Conservation (phyloP, 2,888 invertebrate genomes). For the Drosophila meridionalis region DNA sequence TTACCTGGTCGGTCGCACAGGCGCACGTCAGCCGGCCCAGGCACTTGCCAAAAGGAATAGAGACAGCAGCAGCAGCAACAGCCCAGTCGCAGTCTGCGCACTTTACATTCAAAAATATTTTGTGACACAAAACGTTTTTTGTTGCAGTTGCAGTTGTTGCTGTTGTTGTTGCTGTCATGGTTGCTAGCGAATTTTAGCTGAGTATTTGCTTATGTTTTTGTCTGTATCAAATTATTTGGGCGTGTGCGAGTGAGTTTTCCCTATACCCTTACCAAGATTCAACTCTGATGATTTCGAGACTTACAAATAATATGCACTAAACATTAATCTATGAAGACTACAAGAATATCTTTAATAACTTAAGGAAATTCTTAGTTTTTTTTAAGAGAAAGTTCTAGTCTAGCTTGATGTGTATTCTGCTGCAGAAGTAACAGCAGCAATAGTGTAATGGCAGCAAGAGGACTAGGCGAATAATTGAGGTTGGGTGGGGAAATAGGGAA, state of each 20-base stretch:
- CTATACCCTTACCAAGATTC: slow-evolving; percentile 24
- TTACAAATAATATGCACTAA: neutral
- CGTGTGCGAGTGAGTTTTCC: slow-evolving; percentile 58
- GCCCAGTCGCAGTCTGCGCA: slow-evolving; percentile 51
- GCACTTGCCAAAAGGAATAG: slow-evolving; percentile 59
- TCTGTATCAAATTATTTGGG: slow-evolving; percentile 66
- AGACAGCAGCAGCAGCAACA: slow-evolving; percentile 64
- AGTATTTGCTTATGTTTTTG: slow-evolving; percentile 60
- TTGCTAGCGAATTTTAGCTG: slow-evolving; percentile 30
- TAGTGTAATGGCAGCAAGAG: neutral
- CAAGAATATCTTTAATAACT: neutral
- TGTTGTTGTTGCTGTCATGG: slow-evolving; percentile 20
- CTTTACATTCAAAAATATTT: slow-evolving; percentile 80
- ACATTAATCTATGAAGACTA: neutral
- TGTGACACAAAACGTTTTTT: slow-evolving; percentile 75
- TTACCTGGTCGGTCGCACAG: slow-evolving; percentile 58
- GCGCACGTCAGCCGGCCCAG: slow-evolving; percentile 68
- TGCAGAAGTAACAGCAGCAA: neutral
- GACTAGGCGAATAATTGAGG: neutral
- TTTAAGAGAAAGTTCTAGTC: too few relatives aligned
- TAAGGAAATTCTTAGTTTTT: too few relatives aligned
- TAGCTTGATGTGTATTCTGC: too few relatives aligned
- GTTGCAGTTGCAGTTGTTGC: slow-evolving; percentile 40
- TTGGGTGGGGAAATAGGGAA: too few relatives aligned
- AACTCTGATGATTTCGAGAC: neutral